phyloP scores from a whole-genome alignment of 2,113 vertebrate genomes.

The Agelaius phoeniceus region DNA sequence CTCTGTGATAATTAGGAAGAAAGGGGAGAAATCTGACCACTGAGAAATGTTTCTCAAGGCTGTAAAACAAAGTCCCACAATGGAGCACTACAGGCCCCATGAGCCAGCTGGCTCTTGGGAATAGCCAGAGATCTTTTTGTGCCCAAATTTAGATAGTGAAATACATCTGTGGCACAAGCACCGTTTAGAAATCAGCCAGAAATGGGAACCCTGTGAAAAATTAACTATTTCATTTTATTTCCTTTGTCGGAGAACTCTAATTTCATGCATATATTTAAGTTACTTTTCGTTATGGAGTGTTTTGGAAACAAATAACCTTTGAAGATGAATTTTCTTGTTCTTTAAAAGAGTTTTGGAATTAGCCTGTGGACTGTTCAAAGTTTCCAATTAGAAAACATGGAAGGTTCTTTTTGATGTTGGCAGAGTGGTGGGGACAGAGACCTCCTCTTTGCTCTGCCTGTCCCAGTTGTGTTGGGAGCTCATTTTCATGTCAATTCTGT shows the following conservation, averaged over 20 bases:
- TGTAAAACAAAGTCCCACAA: background rate
- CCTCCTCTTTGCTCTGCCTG: background rate
- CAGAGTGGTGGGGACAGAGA: background rate
- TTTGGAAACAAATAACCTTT: background rate
- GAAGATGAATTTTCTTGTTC: background rate
- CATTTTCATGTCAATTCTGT: background rate
- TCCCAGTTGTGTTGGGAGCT: background rate
- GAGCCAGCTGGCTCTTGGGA: background rate
- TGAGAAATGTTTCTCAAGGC: background rate
- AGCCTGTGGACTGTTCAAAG: background rate
- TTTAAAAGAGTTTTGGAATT: background rate
- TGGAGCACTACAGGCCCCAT: background rate
- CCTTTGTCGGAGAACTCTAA: background rate
- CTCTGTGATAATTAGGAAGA: background rate
- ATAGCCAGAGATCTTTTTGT: background rate
- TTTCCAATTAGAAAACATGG: background rate
- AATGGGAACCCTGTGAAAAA: background rate
- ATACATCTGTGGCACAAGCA: background rate
- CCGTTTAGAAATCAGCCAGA: background rate
- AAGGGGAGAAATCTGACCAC: background rate
- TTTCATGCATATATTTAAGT: conserved; percentile 1
- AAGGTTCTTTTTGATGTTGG: background rate
- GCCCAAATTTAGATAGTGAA: background rate
- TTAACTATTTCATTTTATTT: background rate
- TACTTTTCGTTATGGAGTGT: background rate